Percentiles rank a stretch among this genome's conserved stretches.
phyloP scores from a whole-genome alignment of 2,888 invertebrate species.

The Mellilla xanthometata region DNA sequence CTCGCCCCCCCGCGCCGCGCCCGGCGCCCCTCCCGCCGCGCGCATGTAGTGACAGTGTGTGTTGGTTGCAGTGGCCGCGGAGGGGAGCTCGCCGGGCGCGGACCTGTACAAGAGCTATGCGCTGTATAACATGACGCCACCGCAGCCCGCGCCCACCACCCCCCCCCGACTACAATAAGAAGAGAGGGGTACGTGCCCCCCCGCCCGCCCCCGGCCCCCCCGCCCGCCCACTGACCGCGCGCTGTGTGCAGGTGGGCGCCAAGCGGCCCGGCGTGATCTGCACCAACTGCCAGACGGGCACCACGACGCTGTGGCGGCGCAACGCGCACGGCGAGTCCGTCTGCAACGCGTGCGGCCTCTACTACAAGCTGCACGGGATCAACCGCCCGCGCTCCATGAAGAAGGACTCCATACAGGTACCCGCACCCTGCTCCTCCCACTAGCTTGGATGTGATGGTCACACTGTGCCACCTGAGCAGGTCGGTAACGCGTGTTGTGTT shows the following conservation, averaged over 20 bases:
- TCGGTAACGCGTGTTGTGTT: conserved; percentile 59
- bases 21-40: conserved; percentile 53
- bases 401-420: conserved; percentile 78
- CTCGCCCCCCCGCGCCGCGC: conserved; percentile 55
- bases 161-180: conserved; percentile 77
- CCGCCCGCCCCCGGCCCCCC: conserved; percentile 30
- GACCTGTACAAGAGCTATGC: conserved; percentile 93
- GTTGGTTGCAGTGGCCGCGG: conserved; percentile 91
- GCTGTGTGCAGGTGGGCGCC: conserved; percentile 78
- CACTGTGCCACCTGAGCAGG: too few species aligned
- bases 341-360: conserved; percentile 99
- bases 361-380: conserved; percentile 96
- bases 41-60: conserved; percentile 48
- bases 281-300: conserved; percentile 94
- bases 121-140: conserved; percentile 84
- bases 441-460: neutral
- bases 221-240: conserved; percentile 34
- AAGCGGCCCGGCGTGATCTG: conserved; percentile 92
- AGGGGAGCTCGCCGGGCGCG: conserved; percentile 91
- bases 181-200: conserved; percentile 76
- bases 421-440: neutral
- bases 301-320: conserved; percentile 92
- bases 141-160: conserved; percentile 56
- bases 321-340: conserved; percentile 95
- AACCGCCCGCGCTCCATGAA: conserved; percentile 95